Conservation (phyloP, 1,140 invertebrate genomes). For the Plutomurus gul region DNA sequence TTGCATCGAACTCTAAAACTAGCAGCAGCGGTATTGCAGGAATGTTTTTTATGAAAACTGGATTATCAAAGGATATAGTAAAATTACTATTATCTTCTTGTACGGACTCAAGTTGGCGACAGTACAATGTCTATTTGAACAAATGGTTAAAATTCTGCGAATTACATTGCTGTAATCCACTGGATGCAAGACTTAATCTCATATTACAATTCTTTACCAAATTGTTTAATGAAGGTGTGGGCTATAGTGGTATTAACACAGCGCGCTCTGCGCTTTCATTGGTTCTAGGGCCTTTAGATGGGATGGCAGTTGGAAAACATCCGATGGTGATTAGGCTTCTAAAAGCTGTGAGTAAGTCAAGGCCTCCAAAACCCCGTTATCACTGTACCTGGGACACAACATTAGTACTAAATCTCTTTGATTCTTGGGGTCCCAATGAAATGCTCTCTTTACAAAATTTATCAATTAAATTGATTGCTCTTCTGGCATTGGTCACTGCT, state of each 20-base stretch:
- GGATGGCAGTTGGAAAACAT: not conserved
- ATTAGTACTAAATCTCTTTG: not conserved
- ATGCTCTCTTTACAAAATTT: not conserved
- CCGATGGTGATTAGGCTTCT: not conserved
- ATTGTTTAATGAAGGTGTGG: not conserved
- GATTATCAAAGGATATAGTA: not conserved
- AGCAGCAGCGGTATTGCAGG: not conserved
- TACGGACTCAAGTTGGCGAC: not conserved
- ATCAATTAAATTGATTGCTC: not conserved
- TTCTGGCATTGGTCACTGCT: not conserved
- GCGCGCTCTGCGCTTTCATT: not conserved
- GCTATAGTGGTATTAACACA: not conserved
- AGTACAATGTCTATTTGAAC: not conserved
- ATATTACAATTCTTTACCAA: slow-evolving; percentile 10
- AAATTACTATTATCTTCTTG: not conserved
- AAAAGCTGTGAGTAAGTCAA: not conserved
- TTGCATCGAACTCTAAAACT: not conserved
- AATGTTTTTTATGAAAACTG: not conserved
- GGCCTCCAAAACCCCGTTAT: slow-evolving; percentile 5
- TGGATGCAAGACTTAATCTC: not conserved
- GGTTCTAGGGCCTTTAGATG: not conserved
- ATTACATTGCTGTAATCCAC: not conserved
- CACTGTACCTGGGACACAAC: not conserved
- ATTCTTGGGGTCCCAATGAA: not conserved
- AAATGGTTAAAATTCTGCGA: not conserved